These are phyloP conservation scores for Pardalotus punctatus DNA, from an alignment of 2,113 vertebrate species.

Conservation along the genomic window DNA sequence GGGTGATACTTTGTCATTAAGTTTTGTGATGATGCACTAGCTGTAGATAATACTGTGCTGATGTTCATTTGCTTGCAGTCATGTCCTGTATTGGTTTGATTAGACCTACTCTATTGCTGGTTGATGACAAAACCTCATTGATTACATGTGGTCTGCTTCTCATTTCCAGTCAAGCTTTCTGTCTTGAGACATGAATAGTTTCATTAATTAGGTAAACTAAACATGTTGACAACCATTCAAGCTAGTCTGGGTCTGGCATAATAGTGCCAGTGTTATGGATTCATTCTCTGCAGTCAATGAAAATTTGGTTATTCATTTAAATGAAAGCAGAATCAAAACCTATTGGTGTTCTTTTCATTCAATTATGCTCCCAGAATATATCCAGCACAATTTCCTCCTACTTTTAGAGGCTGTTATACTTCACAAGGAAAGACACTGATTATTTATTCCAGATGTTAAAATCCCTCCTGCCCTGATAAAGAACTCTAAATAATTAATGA, in stretches of 20 bases:
- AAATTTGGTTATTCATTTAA: constrained; percentile 42
- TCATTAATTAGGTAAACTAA: constrained; percentile 52
- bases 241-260: neutral
- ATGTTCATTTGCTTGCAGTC: neutral
- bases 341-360: constrained; percentile 14
- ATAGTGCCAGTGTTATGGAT: constrained; percentile 3
- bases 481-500: neutral
- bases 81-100: constrained; percentile 10
- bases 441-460: neutral
- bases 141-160: constrained; percentile 42
- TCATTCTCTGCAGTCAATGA: neutral
- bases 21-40: neutral
- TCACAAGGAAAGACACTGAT: neutral
- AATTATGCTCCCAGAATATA: constrained; percentile 3
- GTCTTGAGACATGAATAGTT: constrained; percentile 31
- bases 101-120: neutral
- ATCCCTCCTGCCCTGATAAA: neutral
- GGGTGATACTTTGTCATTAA: neutral
- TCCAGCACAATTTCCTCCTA: neutral
- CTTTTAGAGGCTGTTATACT: neutral
- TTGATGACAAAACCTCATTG: constrained; percentile 38
- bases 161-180: constrained; percentile 37
- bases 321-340: constrained; percentile 38
- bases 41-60: neutral
- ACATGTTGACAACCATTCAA: neutral